A percentile compares a stretch with the other conserved stretches of the same genome.
phyloP scores from a whole-genome alignment of 2,797 vertebrate genomes.

The Cetoscarus ocellatus region DNA sequence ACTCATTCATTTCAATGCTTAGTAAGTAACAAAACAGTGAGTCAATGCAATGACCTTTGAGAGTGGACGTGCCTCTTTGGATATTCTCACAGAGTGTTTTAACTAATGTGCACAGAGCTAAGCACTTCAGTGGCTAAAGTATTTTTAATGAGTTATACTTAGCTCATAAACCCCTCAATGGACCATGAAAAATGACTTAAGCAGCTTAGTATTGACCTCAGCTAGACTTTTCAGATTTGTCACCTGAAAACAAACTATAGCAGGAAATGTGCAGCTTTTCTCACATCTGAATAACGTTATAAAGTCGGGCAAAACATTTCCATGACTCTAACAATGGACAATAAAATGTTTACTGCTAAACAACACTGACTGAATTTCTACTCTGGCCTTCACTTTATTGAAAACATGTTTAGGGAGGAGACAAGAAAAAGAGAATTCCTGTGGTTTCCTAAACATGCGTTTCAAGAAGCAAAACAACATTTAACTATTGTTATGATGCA shows the following conservation, averaged over 20 bases:
- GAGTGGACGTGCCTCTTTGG: constrained; percentile 21
- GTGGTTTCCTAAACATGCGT: background rate
- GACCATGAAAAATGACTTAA: constrained; percentile 22
- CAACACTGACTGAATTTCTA: background rate
- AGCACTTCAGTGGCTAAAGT: constrained; percentile 27
- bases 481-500: background rate
- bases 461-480: background rate
- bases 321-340: constrained; percentile 21
- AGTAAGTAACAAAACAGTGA: constrained; percentile 46
- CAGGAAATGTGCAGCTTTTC: background rate
- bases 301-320: background rate
- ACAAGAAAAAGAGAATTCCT: background rate
- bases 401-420: constrained; percentile 19
- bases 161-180: constrained; percentile 53
- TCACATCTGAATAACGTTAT: background rate
- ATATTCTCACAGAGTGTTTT: constrained; percentile 4
- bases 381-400: constrained; percentile 1
- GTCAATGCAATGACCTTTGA: constrained; percentile 57
- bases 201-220: constrained; percentile 5
- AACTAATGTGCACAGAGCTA: constrained; percentile 20
- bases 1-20: constrained; percentile 30
- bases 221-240: constrained; percentile 4
- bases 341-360: constrained; percentile 17
- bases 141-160: constrained; percentile 57
- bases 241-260: constrained; percentile 6